Conservation (phyloP, 1,140 invertebrate genomes). For the Carposina sasakii region DNA sequence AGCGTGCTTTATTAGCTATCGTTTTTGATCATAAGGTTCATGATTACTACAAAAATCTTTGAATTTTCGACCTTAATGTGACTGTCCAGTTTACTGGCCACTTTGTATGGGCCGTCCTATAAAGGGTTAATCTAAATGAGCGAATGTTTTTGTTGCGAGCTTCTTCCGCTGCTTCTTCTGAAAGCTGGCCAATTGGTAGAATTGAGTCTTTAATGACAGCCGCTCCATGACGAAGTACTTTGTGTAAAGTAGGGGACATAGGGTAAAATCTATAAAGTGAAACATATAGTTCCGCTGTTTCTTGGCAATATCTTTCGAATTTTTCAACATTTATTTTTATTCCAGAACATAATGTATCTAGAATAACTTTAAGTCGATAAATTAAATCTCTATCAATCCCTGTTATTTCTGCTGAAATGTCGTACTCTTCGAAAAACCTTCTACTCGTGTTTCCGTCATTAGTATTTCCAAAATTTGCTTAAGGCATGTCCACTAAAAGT, state of each 20-base stretch:
- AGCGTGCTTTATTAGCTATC: too few species aligned
- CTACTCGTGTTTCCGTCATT: conserved; percentile 50
- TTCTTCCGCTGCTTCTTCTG: not conserved
- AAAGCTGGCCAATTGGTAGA: not conserved
- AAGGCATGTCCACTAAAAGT: conserved; percentile 42
- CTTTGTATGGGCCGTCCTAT: not conserved
- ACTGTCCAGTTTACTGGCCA: not conserved
- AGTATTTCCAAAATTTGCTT: conserved; percentile 39
- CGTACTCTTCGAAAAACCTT: conserved; percentile 39
- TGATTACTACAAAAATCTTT: too few species aligned
- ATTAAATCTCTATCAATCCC: conserved; percentile 26
- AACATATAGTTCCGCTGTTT: conserved; percentile 31
- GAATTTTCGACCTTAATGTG: too few species aligned
- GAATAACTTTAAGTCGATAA: conserved; percentile 12
- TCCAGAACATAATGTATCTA: conserved; percentile 22
- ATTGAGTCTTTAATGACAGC: not conserved
- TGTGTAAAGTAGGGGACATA: conserved; percentile 9
- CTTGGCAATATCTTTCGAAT: conserved; percentile 10
- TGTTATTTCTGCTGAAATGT: conserved; percentile 31
- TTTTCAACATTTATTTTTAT: conserved; percentile 8
- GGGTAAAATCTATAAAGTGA: conserved; percentile 36
- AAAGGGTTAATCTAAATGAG: conserved; percentile 9
- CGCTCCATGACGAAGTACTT: not conserved
- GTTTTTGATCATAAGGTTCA: too few species aligned
- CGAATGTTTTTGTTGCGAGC: not conserved